Conservation (phyloP, 2,888 invertebrate species). For the Oscheius myriophilus region DNA sequence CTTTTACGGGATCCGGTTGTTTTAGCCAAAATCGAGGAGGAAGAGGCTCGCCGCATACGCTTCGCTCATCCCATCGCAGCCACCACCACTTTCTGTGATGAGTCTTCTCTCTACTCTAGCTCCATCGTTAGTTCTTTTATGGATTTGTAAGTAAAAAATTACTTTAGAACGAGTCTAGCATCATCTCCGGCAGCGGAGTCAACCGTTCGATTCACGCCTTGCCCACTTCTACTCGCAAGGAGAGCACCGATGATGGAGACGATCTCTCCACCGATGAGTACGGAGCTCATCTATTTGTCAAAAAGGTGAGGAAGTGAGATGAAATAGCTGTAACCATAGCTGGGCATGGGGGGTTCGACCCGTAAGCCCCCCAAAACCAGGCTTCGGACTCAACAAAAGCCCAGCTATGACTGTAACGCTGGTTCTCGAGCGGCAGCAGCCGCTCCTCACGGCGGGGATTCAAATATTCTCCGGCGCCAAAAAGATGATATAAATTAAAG, state of each 20-base stretch:
- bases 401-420: too few species aligned
- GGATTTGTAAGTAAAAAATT: background rate
- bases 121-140: background rate
- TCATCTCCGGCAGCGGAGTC: slow-evolving; percentile 13
- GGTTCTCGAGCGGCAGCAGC: too few species aligned
- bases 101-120: slow-evolving; percentile 14
- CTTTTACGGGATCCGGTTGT: too few species aligned
- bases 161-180: slow-evolving; percentile 25
- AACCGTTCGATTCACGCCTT: background rate
- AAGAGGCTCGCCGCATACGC: slow-evolving; percentile 38
- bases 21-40: slow-evolving; percentile 14
- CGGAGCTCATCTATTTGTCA: slow-evolving; percentile 50
- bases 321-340: too few species aligned
- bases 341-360: too few species aligned
- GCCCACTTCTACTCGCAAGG: slow-evolving; percentile 1
- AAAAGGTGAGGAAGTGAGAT: too few species aligned
- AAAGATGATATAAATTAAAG: too few species aligned
- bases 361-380: too few species aligned
- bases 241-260: background rate
- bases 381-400: too few species aligned
- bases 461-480: too few species aligned
- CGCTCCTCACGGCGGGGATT: too few species aligned
- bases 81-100: slow-evolving; percentile 23
- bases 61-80: slow-evolving; percentile 46
- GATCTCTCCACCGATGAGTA: slow-evolving; percentile 35